Conservation (phyloP, 1,140 invertebrate genomes). For the Globodera rostochiensis region DNA sequence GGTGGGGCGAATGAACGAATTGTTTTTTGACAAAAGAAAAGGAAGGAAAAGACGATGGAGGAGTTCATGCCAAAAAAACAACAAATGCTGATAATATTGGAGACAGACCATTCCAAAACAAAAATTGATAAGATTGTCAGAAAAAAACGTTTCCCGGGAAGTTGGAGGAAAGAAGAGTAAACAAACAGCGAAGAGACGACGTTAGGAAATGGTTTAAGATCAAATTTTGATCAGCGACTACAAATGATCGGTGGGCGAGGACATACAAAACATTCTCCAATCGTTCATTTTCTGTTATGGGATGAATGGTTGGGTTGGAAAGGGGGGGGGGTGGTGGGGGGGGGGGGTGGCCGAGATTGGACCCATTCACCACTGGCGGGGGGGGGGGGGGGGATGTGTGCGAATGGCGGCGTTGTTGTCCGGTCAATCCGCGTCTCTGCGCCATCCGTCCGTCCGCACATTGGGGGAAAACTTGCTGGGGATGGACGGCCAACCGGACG, state of each 20-base stretch:
- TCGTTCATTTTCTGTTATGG: background rate
- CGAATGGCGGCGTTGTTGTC: background rate
- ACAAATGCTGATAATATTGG: background rate
- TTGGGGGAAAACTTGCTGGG: background rate
- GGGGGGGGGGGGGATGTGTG: background rate
- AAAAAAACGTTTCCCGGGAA: background rate
- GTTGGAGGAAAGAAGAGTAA: background rate
- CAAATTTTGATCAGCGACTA: background rate
- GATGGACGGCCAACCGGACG: background rate
- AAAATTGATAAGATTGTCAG: background rate
- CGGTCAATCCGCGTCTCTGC: background rate
- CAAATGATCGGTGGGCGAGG: background rate
- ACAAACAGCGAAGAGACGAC: background rate
- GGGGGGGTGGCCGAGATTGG: background rate
- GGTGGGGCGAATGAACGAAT: background rate
- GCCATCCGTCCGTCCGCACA: background rate
- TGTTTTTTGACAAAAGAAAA: background rate
- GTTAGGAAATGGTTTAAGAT: background rate
- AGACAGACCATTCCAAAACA: background rate
- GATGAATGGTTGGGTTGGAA: background rate
- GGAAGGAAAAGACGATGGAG: background rate
- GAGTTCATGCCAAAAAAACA: background rate
- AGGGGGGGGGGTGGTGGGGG: no score
- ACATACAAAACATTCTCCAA: background rate
- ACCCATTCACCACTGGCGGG: background rate